Evolutionary conservation across 2,113 vertebrate genomes (phyloP), one percentile per base, ranked within the genome.

Genomic region (Blennius ocellaris): DNA sequence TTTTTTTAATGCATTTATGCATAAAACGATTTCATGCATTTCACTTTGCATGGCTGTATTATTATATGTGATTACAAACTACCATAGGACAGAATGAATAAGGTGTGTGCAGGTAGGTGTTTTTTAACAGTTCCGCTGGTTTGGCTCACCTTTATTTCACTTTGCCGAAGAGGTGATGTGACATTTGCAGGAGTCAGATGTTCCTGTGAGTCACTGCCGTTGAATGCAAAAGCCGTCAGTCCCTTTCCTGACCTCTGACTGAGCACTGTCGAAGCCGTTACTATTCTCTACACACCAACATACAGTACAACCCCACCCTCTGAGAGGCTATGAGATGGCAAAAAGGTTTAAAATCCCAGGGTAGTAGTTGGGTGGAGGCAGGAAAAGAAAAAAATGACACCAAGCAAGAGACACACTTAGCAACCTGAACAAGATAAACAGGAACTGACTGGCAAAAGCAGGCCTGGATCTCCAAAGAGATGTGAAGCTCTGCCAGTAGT

Each of bases 171-270:
- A 61, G 15, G 54, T 17, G 41, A 41, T 47, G n/a, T 45, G 70
- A 52, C 40, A 41, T 70, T 36, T 62, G 49, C 53, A 43, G 37
- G 49, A 78, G 66, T 72, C 76, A 48, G 67, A 40, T 0, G 8
- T 8, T 47, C 62, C 65, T 71, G 47, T 69, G 71, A 69, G 72
- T 73, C 80, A 50, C 58, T 6, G 41, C 16, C 37, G 10, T 70
- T 70, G 41, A 77, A 69, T 61, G 51, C 57, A 63, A 30, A 76
- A 58, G 50, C 52, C 62, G 73, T 63, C 63, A 66, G 43, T 69
- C 67, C 55, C 21, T 69, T 50, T 57, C 44, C 67, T 80, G 81
- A 85, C 85, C 85, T 80, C 87, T 84, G 85, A 81, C 84, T 76
- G 80, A 77, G 76, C 55, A 61, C 80, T 78, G 78, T 78, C 80